Conservation (phyloP, 2,113 vertebrate species). For the Ceyx melanurus region DNA sequence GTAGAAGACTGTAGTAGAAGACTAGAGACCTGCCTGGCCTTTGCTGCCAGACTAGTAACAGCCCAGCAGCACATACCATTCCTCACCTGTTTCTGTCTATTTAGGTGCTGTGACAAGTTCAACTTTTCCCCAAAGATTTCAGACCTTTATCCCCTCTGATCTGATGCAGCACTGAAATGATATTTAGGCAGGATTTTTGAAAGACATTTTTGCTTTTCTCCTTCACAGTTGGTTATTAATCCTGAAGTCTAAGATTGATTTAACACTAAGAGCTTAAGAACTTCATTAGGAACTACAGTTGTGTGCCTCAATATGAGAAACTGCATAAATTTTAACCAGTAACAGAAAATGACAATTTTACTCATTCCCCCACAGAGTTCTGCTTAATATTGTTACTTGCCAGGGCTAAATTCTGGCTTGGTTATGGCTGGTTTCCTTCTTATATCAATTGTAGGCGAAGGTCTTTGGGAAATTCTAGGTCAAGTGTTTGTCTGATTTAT, state of each 20-base stretch:
- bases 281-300: not conserved
- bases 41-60: not conserved
- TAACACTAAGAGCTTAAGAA: not conserved
- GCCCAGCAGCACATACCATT: not conserved
- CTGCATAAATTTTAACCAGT: not conserved
- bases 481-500: not conserved
- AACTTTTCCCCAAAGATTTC: not conserved
- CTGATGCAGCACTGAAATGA: not conserved
- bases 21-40: not conserved
- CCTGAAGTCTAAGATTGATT: not conserved
- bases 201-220: not conserved
- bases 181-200: not conserved
- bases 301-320: not conserved
- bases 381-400: not conserved
- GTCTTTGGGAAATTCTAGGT: not conserved
- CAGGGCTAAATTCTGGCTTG: not conserved
- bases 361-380: not conserved
- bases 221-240: not conserved
- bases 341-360: not conserved
- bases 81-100: not conserved
- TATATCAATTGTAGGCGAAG: not conserved
- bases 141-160: not conserved
- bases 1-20: not conserved
- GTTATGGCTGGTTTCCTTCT: not conserved
- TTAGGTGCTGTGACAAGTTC: not conserved